Conservation (phyloP, 2,113 vertebrate species). For the Taxidea taxus region DNA sequence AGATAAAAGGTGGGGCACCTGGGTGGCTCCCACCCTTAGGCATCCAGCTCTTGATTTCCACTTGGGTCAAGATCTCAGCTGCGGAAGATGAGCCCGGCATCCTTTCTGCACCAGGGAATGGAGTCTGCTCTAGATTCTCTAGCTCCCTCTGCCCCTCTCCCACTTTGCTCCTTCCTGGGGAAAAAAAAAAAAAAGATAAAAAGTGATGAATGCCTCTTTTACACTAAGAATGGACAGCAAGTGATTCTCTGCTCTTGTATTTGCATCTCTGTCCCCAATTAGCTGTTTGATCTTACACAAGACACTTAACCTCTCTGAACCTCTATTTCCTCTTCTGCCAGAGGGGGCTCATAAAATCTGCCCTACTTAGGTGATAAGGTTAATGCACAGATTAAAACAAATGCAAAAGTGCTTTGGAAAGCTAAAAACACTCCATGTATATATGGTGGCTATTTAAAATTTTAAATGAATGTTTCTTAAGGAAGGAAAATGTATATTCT, state of each 20-base stretch:
- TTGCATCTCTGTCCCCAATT: not conserved
- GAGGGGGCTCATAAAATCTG: not conserved
- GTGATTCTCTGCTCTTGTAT: not conserved
- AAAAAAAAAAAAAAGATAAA: not conserved
- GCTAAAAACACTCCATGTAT: not conserved
- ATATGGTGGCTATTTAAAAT: not conserved
- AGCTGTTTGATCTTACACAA: not conserved
- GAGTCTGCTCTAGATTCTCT: not conserved
- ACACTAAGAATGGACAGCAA: not conserved
- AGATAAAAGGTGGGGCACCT: not conserved
- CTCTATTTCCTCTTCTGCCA: not conserved
- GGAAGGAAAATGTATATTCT: constrained; percentile 40
- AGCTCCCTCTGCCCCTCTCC: not conserved
- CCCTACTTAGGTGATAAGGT: not conserved
- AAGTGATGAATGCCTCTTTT: not conserved
- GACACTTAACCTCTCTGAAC: constrained; percentile 46
- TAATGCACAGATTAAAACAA: constrained; percentile 25
- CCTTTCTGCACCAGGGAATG: not conserved
- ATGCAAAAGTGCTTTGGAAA: not conserved
- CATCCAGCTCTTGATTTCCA: not conserved
- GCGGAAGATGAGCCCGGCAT: not conserved
- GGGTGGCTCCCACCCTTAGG: not conserved
- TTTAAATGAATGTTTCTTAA: constrained; percentile 27
- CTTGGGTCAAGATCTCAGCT: not conserved
- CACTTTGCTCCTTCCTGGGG: too few relatives aligned